Percentiles rank a stretch among this genome's conserved stretches.
phyloP scores from a whole-genome alignment of 2,888 invertebrate species.

The Dorcus parallelipipedus region DNA sequence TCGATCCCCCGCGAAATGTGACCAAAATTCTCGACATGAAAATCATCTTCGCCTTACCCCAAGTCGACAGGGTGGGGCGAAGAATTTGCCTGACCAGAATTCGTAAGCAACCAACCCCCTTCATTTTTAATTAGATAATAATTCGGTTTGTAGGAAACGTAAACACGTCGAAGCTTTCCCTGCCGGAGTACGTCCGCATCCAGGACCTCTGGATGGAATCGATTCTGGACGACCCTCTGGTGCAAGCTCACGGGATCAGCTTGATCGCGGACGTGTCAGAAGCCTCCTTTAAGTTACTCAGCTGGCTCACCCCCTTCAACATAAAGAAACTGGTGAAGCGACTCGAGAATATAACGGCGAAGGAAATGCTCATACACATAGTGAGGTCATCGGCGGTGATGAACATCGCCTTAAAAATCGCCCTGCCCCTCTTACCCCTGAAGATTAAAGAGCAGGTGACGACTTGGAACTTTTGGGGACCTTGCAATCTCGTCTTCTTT shows the following conservation, averaged over 20 bases:
- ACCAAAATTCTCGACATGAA: conserved; percentile 38
- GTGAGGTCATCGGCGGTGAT: conserved; percentile 39
- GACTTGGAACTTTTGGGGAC: not conserved
- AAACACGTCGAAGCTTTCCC: conserved; percentile 30
- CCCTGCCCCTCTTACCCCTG: conserved; percentile 42
- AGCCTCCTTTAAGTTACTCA: conserved; percentile 34
- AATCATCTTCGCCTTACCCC: conserved; percentile 36
- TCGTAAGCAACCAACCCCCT: conserved; percentile 29
- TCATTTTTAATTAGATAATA: not conserved
- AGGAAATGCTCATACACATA: conserved; percentile 38
- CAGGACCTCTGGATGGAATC: conserved; percentile 46
- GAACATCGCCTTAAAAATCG: conserved; percentile 35
- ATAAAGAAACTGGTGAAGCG: conserved; percentile 31
- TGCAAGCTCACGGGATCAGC: conserved; percentile 41
- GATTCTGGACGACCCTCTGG: conserved; percentile 38
- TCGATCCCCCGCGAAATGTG: conserved; percentile 31
- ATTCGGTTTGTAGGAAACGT: conserved; percentile 19
- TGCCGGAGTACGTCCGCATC: conserved; percentile 39
- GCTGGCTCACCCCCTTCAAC: conserved; percentile 41
- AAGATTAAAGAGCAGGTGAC: conserved; percentile 32
- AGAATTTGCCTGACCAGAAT: conserved; percentile 43
- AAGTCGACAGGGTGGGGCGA: conserved; percentile 42
- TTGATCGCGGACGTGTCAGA: conserved; percentile 42
- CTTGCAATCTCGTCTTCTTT: not conserved
- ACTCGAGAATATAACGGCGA: conserved; percentile 36